Percentiles rank a stretch among this genome's conserved stretches.
Evolutionary conservation across 2,113 vertebrate genomes (phyloP).

Genomic region (Odocoileus virginianus): DNA sequence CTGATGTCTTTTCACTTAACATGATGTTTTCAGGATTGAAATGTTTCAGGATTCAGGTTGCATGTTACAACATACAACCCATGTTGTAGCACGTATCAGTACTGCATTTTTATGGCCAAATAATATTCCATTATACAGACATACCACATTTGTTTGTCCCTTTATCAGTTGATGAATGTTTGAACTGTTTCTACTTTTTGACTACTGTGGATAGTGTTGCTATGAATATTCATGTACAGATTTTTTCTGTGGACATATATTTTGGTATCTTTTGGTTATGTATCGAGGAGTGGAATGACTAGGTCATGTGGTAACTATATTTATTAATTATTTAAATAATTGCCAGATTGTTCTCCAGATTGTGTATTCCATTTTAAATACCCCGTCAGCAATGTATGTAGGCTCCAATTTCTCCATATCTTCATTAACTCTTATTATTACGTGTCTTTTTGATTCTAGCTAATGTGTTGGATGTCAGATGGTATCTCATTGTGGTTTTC

Average conservation of each 20-base stretch:
- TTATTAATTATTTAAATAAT: not conserved
- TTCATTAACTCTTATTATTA: not conserved
- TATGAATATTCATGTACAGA: not conserved
- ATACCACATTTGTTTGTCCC: not conserved
- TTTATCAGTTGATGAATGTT: not conserved
- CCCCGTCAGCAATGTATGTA: not conserved
- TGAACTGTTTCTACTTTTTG: not conserved
- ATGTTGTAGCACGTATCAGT: not conserved
- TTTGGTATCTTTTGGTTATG: not conserved
- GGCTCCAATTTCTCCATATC: not conserved
- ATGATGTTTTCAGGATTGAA: not conserved
- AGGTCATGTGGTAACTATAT: not conserved
- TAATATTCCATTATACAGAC: not conserved
- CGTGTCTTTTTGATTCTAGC: not conserved
- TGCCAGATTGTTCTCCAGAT: not conserved
- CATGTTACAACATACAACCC: too few relatives aligned
- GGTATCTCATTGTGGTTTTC: not conserved
- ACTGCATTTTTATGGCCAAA: not conserved
- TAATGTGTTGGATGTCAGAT: not conserved
- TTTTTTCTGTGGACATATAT: not conserved
- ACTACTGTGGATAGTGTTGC: not conserved
- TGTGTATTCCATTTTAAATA: not conserved
- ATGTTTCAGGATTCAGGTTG: too few relatives aligned
- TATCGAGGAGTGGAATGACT: not conserved
- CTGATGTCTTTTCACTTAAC: not conserved